These are phyloP conservation scores for Caradrina clavipalpis DNA, from an alignment of 2,888 invertebrate genomes.

Conservation along the genomic window DNA sequence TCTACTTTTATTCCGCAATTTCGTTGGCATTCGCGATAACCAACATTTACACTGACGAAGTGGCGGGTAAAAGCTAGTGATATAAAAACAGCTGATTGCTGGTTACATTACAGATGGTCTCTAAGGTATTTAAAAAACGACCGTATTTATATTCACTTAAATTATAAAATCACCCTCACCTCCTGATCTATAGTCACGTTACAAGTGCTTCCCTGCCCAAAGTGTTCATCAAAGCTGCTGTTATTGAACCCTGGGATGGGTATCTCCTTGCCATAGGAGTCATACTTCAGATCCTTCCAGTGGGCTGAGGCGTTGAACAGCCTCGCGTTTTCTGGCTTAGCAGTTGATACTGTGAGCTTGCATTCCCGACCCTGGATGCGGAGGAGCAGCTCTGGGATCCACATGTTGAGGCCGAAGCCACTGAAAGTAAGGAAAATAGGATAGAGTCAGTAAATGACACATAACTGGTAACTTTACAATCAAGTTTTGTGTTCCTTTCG, in stretches of 20 bases:
- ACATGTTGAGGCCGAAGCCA: slow-evolving; percentile 93
- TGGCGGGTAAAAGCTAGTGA: no score
- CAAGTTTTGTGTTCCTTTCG: no score
- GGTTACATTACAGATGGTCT: no score
- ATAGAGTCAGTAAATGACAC: not conserved
- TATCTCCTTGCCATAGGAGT: slow-evolving; percentile 75
- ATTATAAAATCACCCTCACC: slow-evolving; percentile 66
- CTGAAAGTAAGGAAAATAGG: slow-evolving; percentile 78
- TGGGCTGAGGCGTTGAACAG: slow-evolving; percentile 74
- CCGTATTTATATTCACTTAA: no score
- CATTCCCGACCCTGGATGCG: slow-evolving; percentile 86
- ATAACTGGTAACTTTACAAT: no score
- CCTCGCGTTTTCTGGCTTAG: slow-evolving; percentile 74
- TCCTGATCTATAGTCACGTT: slow-evolving; percentile 79
- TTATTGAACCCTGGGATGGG: slow-evolving; percentile 68
- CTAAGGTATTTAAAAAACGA: no score
- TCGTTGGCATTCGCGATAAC: no score
- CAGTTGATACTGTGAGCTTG: slow-evolving; percentile 76
- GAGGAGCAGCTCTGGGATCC: slow-evolving; percentile 94
- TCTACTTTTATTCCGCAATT: no score
- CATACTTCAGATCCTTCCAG: slow-evolving; percentile 87
- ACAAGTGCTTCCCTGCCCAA: slow-evolving; percentile 69
- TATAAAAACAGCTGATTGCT: no score
- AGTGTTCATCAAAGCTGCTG: slow-evolving; percentile 61
- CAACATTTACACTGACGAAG: no score